Evolutionary conservation across 2,113 vertebrate genomes (phyloP).

Genomic region (Talpa occidentalis): DNA sequence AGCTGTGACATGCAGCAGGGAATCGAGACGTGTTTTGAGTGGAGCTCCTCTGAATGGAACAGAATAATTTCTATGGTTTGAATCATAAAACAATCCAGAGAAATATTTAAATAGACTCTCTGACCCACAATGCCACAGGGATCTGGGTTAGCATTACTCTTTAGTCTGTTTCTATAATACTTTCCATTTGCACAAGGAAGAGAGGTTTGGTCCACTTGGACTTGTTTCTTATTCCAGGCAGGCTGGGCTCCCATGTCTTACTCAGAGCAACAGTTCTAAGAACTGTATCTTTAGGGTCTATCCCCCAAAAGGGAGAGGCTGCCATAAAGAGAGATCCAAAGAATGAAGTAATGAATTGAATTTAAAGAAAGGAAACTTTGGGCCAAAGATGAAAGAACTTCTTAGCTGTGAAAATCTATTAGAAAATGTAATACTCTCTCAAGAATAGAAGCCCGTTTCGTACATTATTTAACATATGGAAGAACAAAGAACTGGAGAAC

Average conservation of each 20-base stretch:
- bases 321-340: conserved; percentile 7
- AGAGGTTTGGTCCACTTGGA: background rate
- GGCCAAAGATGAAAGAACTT: conserved; percentile 69
- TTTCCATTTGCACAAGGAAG: conserved; percentile 14
- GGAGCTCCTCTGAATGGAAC: background rate
- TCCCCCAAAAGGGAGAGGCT: conserved; percentile 30
- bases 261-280: conserved; percentile 22
- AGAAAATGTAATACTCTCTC: conserved; percentile 63
- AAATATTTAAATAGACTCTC: background rate
- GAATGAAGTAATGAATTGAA: conserved; percentile 70
- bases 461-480: conserved; percentile 66
- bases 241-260: background rate
- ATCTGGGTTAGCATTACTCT: background rate
- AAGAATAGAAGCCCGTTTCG: conserved; percentile 58
- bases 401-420: conserved; percentile 68
- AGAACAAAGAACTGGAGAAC: conserved; percentile 58
- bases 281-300: conserved; percentile 39
- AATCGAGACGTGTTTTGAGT: too few relatives aligned
- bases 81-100: conserved; percentile 9
- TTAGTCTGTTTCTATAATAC: background rate
- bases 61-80: background rate
- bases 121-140: background rate
- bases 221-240: background rate
- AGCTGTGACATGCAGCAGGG: background rate
- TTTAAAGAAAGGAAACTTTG: conserved; percentile 64